A percentile compares a stretch with the other conserved stretches of the same genome.
These are phyloP conservation scores for Hypsopygia costalis DNA, from an alignment of 2,888 invertebrate species.

Conservation along the genomic window DNA sequence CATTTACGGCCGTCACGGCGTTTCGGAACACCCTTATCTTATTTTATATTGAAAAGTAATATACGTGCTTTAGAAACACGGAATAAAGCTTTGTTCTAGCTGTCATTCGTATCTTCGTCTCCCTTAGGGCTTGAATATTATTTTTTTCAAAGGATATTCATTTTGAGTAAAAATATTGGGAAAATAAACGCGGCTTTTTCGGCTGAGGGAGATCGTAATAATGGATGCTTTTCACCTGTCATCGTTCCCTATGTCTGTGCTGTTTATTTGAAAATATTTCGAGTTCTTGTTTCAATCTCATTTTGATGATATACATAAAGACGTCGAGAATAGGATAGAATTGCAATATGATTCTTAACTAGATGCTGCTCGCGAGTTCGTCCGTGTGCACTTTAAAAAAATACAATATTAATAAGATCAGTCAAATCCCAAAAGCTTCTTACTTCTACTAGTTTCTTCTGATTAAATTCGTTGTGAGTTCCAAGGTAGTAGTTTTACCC, in stretches of 20 bases:
- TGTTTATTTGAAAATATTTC: constrained; percentile 33
- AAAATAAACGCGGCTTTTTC: constrained; percentile 41
- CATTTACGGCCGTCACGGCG: not conserved
- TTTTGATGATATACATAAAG: not conserved
- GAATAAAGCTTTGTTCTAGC: constrained; percentile 40
- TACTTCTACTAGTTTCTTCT: no score
- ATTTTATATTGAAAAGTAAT: constrained; percentile 12
- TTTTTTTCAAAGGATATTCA: constrained; percentile 43
- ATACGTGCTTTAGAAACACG: constrained; percentile 11
- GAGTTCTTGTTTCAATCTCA: constrained; percentile 12
- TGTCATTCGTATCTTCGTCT: constrained; percentile 38
- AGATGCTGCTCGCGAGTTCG: no score
- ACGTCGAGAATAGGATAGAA: not conserved
- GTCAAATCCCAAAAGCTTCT: no score
- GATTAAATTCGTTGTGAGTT: no score
- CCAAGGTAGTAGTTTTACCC: no score
- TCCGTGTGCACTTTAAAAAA: no score
- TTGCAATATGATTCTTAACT: no score
- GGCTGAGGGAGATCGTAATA: constrained; percentile 46
- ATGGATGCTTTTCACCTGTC: constrained; percentile 56
- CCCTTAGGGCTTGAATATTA: constrained; percentile 34
- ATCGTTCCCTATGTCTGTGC: constrained; percentile 31
- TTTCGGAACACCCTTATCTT: constrained; percentile 7
- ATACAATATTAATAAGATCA: no score
- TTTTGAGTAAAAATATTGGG: constrained; percentile 28